These are phyloP conservation scores for Megaceryle torquata DNA, from an alignment of 2,113 vertebrate genomes.

Conservation along the genomic window DNA sequence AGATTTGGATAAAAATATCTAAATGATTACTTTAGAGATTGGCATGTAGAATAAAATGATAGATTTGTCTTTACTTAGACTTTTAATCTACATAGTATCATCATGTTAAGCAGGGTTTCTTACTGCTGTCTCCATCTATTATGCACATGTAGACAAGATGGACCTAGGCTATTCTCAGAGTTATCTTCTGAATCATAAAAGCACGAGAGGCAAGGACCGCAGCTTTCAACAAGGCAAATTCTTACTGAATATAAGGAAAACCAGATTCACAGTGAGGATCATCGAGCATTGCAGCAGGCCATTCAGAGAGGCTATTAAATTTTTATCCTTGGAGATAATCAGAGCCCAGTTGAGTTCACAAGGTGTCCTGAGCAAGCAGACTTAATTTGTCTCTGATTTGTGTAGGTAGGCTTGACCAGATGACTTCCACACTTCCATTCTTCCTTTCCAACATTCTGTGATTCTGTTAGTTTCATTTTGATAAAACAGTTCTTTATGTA, in stretches of 20 bases:
- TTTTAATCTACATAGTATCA: not conserved
- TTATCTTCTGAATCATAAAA: not conserved
- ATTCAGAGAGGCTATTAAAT: fast-evolving
- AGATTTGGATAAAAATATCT: not conserved
- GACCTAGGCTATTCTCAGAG: not conserved
- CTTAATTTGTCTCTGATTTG: not conserved
- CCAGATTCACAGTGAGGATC: not conserved
- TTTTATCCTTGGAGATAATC: not conserved
- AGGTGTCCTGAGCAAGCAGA: not conserved
- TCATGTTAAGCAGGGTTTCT: not conserved
- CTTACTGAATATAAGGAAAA: not conserved
- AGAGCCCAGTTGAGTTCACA: not conserved
- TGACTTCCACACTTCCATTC: not conserved
- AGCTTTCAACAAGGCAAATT: not conserved
- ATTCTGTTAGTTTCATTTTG: not conserved
- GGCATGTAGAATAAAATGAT: not conserved
- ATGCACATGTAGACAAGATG: not conserved
- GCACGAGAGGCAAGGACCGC: not conserved
- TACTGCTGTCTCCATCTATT: not conserved
- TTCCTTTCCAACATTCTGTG: not conserved
- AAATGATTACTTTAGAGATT: not conserved
- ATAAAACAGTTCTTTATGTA: not conserved
- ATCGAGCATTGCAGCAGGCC: not conserved
- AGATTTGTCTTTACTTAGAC: not conserved
- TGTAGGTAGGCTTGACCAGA: not conserved